These are phyloP conservation scores for Phenacoccus solenopsis DNA, from an alignment of 1,140 invertebrate species.

Conservation along the genomic window DNA sequence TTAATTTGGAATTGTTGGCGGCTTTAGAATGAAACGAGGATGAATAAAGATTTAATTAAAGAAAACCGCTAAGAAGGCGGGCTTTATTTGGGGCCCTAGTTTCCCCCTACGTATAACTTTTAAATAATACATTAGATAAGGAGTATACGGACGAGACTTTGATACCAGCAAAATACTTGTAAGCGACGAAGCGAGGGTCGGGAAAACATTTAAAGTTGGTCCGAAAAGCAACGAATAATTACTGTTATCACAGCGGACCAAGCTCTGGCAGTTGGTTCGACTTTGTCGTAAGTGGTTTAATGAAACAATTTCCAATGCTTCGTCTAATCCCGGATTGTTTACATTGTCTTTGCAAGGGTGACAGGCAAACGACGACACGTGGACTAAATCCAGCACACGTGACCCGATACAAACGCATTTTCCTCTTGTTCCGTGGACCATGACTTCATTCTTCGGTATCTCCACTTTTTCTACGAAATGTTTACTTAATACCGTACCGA, in stretches of 20 bases:
- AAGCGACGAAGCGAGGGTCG: constrained; percentile 7
- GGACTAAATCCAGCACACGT: constrained; percentile 13
- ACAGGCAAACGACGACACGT: constrained; percentile 15
- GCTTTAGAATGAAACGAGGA: neutral
- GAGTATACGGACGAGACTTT: neutral
- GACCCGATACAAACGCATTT: constrained; percentile 3
- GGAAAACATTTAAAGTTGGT: constrained; percentile 4
- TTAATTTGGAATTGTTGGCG: neutral
- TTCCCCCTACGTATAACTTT: constrained; percentile 5
- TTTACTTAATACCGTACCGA: neutral
- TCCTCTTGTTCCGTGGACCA: neutral
- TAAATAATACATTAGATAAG: constrained; percentile 16
- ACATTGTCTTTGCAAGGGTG: constrained; percentile 11
- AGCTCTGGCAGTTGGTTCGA: neutral
- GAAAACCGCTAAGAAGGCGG: neutral
- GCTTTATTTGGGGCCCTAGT: neutral
- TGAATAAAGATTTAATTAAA: constrained; percentile 4
- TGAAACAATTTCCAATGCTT: constrained; percentile 13
- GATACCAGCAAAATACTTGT: constrained; percentile 11
- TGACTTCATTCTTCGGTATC: constrained; percentile 9
- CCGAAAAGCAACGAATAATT: constrained; percentile 16
- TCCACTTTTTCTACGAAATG: neutral
- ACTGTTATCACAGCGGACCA: constrained; percentile 12
- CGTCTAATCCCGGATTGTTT: constrained; percentile 16
- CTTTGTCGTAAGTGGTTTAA: constrained; percentile 7